These are phyloP conservation scores for Melanocharis versteri DNA, from an alignment of 2,113 vertebrate genomes.

Conservation along the genomic window DNA sequence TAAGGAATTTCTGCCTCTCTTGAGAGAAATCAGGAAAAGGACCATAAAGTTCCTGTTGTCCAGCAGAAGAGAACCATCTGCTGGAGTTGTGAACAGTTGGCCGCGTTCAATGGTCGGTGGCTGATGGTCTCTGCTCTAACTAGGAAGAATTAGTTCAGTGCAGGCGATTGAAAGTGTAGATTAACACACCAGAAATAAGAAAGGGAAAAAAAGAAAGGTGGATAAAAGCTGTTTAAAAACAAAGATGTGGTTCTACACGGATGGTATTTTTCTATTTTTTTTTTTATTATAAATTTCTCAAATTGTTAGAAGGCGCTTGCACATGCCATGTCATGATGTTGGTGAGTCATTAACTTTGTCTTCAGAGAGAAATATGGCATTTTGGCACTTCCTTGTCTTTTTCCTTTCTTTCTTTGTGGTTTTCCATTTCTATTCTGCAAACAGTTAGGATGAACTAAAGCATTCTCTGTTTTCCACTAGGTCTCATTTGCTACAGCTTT, in stretches of 20 bases:
- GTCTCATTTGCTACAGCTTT: conserved; percentile 82
- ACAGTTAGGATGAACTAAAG: conserved; percentile 67
- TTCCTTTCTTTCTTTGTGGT: conserved; percentile 44
- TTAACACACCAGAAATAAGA: neutral
- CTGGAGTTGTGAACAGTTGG: conserved; percentile 15
- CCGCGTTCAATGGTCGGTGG: conserved; percentile 11
- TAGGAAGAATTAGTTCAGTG: neutral
- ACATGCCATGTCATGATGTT: neutral
- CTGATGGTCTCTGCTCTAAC: neutral
- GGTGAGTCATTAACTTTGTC: conserved; percentile 10
- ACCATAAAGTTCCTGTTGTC: conserved; percentile 51
- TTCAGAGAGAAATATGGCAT: neutral
- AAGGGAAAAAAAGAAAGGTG: neutral
- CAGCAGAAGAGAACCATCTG: conserved; percentile 54
- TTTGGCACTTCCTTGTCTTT: conserved; percentile 32
- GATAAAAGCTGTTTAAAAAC: neutral
- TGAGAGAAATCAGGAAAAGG: conserved; percentile 14
- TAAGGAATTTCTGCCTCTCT: conserved; percentile 7
- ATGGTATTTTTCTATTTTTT: neutral
- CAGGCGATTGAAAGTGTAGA: conserved; percentile 5
- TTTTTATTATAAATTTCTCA: neutral
- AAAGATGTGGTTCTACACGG: neutral
- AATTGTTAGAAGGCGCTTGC: neutral
- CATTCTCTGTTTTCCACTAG: conserved; percentile 80
- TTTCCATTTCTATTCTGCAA: conserved; percentile 62